Conservation (phyloP, 1,140 invertebrate genomes). For the Telenomus remus region DNA sequence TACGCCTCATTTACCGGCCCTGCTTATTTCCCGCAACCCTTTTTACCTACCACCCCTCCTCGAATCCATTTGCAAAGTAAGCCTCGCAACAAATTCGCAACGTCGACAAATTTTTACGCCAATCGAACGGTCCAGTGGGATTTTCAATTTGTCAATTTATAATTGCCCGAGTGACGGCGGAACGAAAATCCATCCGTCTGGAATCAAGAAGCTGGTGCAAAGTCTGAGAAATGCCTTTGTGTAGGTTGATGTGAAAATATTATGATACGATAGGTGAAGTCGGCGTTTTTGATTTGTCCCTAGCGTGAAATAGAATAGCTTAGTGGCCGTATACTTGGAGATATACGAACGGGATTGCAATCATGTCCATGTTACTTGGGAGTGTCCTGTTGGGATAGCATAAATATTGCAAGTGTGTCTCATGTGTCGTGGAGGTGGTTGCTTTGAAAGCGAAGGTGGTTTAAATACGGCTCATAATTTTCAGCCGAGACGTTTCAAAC, state of each 20-base stretch:
- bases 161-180: too few relatives aligned
- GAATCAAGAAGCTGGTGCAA: not conserved
- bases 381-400: conserved; percentile 74
- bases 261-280: conserved; percentile 62
- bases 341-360: conserved; percentile 74
- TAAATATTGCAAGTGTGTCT: conserved; percentile 72
- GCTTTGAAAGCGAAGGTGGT: conserved; percentile 28
- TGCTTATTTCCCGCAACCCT: conserved; percentile 18
- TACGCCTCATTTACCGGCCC: conserved; percentile 64
- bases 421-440: conserved; percentile 47
- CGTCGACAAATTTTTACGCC: conserved; percentile 2
- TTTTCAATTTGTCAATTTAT: conserved; percentile 17
- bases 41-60: conserved; percentile 43
- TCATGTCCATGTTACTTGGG: conserved; percentile 71
- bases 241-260: conserved; percentile 71
- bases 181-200: too few relatives aligned
- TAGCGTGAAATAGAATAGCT: conserved; percentile 66
- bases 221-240: not conserved
- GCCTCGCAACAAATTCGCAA: conserved; percentile 35
- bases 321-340: conserved; percentile 63
- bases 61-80: conserved; percentile 34
- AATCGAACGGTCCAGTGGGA: conserved; percentile 38
- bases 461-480: not conserved
- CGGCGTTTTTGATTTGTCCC: conserved; percentile 71
- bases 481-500: too few relatives aligned